These are phyloP conservation scores for Lamproptera curius DNA, from an alignment of 2,888 invertebrate species.

Conservation along the genomic window DNA sequence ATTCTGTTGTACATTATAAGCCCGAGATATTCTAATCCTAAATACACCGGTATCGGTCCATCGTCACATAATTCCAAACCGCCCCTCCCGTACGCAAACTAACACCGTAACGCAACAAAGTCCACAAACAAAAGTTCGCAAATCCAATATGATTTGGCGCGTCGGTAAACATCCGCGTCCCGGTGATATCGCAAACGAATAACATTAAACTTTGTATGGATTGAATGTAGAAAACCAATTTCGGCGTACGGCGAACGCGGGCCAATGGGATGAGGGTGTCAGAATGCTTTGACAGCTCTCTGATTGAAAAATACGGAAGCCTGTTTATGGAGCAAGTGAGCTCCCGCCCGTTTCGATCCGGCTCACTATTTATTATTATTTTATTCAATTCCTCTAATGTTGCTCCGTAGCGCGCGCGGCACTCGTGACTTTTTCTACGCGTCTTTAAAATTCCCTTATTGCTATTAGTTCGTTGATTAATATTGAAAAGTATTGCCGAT, in stretches of 20 bases:
- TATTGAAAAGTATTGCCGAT: no score
- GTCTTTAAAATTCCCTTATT: no score
- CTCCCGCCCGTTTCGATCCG: conserved; percentile 35
- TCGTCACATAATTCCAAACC: conserved; percentile 67
- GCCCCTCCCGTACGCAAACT: conserved; percentile 71
- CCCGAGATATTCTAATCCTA: conserved; percentile 47
- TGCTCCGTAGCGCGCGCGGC: conserved; percentile 10
- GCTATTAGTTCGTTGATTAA: no score
- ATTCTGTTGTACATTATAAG: background rate
- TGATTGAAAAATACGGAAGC: conserved; percentile 81
- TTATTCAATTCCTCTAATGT: conserved; percentile 20
- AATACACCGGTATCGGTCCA: no score
- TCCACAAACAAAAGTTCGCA: conserved; percentile 78
- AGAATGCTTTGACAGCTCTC: conserved; percentile 81
- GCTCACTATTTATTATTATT: conserved; percentile 19
- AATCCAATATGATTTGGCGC: conserved; percentile 77
- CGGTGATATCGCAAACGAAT: conserved; percentile 78
- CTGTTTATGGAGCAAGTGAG: conserved; percentile 77
- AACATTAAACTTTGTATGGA: conserved; percentile 79
- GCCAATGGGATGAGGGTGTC: conserved; percentile 79
- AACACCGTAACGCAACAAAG: conserved; percentile 76
- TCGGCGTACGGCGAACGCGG: conserved; percentile 77
- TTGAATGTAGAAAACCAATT: conserved; percentile 80
- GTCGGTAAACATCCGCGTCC: conserved; percentile 78
- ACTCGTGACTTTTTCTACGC: no score